phyloP scores from a whole-genome alignment of 1,140 invertebrate species.

The Scaptomyza pallida region DNA sequence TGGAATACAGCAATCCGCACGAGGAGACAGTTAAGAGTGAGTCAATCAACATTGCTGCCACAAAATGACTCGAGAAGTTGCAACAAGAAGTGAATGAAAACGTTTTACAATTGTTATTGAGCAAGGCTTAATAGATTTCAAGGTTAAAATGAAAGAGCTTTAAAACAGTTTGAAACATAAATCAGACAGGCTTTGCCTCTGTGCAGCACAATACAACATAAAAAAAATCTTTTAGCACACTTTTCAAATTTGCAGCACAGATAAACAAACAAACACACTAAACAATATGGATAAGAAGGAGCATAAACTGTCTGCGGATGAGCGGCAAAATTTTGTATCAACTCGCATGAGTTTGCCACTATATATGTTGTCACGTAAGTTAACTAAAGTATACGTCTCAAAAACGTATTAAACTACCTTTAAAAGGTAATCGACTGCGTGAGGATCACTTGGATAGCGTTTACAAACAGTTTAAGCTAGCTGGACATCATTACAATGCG shows the following conservation, averaged over 20 bases:
- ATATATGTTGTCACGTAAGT: constrained; percentile 66
- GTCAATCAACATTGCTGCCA: constrained; percentile 35
- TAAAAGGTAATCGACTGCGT: constrained; percentile 59
- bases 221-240: not conserved
- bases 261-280: not conserved
- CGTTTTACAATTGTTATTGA: constrained; percentile 2
- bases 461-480: constrained; percentile 57
- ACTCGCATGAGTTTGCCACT: constrained; percentile 68
- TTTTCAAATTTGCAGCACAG: constrained; percentile 11
- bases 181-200: not conserved
- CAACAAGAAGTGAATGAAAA: not conserved
- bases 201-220: not conserved
- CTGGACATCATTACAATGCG: constrained; percentile 56
- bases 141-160: too few relatives aligned
- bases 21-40: constrained; percentile 29
- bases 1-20: not conserved
- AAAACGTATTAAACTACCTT: not conserved
- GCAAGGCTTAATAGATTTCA: not conserved
- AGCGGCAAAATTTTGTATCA: constrained; percentile 63
- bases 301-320: constrained; percentile 43
- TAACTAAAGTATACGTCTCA: too few relatives aligned
- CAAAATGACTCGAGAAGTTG: constrained; percentile 12
- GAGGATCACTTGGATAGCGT: constrained; percentile 46
- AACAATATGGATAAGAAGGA: constrained; percentile 39
- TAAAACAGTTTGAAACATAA: too few relatives aligned